These are phyloP conservation scores for Tetramorium bicarinatum DNA, from an alignment of 2,888 invertebrate species.

Conservation along the genomic window DNA sequence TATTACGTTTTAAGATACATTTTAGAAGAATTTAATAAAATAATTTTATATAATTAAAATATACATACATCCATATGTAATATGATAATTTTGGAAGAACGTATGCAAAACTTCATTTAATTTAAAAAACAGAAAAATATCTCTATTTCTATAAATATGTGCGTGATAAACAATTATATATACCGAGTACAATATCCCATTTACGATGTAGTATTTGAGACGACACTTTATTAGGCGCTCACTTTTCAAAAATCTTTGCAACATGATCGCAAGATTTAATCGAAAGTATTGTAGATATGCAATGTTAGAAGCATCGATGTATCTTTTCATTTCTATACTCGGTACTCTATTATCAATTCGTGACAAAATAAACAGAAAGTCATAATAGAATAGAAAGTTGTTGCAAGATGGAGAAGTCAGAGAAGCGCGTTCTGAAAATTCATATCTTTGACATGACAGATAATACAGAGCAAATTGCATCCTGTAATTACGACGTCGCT, in stretches of 20 bases:
- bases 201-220: background rate
- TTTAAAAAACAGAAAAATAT: background rate
- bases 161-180: background rate
- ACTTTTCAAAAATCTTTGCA: background rate
- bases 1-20: background rate
- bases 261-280: background rate
- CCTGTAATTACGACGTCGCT: conserved; percentile 6
- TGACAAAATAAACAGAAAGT: background rate
- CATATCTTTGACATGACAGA: conserved; percentile 11
- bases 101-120: background rate
- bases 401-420: background rate
- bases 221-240: background rate
- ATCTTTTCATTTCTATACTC: background rate
- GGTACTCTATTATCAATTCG: background rate
- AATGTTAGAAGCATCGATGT: background rate
- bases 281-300: background rate
- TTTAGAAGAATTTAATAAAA: background rate
- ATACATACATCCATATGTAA: background rate
- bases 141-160: background rate
- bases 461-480: background rate
- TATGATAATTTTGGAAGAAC: background rate
- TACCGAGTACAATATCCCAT: background rate
- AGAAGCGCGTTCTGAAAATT: conserved; percentile 3
- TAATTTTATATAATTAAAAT: background rate
- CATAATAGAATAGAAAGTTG: background rate